phyloP scores from a whole-genome alignment of 2,113 vertebrate genomes.

The Xiphophorus hellerii region DNA sequence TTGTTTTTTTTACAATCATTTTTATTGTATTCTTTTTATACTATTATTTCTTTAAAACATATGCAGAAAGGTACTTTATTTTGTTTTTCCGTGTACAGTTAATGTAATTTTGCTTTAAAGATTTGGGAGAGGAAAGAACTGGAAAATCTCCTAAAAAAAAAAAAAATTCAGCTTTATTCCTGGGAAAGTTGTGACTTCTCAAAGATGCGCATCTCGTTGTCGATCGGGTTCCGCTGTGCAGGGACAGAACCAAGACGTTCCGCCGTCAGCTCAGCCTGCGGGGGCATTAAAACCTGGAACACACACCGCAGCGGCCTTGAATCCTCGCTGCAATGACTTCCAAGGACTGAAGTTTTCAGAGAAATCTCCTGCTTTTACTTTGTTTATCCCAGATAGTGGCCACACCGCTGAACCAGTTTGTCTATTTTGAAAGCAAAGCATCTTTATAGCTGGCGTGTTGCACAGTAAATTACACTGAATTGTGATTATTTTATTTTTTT shows the following conservation, averaged over 20 bases:
- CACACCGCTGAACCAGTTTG: neutral
- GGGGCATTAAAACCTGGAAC: conserved; percentile 16
- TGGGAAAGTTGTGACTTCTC: conserved; percentile 25
- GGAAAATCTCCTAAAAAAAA: conserved; percentile 28
- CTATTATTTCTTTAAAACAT: conserved; percentile 73
- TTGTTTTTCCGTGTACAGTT: conserved; percentile 49
- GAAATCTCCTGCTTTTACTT: neutral
- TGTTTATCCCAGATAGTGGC: conserved; percentile 1
- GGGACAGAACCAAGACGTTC: conserved; percentile 45
- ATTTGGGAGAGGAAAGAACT: conserved; percentile 47
- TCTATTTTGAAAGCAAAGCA: too few species aligned
- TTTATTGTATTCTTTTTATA: conserved; percentile 82
- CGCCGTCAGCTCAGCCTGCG: conserved; percentile 23
- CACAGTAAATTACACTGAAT: too few species aligned
- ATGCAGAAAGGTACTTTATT: conserved; percentile 76
- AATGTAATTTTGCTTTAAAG: conserved; percentile 26
- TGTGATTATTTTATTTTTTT: too few species aligned
- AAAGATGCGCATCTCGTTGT: conserved; percentile 50
- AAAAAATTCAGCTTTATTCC: neutral
- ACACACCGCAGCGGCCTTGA: conserved; percentile 22
- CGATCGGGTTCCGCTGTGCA: conserved; percentile 22
- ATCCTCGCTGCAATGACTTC: conserved; percentile 5
- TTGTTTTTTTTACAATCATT: conserved; percentile 63
- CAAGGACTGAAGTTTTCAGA: conserved; percentile 2
- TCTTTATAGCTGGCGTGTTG: too few species aligned